Evolutionary conservation across 2,113 vertebrate genomes (phyloP).

Genomic region (Corynorhinus townsendii): DNA sequence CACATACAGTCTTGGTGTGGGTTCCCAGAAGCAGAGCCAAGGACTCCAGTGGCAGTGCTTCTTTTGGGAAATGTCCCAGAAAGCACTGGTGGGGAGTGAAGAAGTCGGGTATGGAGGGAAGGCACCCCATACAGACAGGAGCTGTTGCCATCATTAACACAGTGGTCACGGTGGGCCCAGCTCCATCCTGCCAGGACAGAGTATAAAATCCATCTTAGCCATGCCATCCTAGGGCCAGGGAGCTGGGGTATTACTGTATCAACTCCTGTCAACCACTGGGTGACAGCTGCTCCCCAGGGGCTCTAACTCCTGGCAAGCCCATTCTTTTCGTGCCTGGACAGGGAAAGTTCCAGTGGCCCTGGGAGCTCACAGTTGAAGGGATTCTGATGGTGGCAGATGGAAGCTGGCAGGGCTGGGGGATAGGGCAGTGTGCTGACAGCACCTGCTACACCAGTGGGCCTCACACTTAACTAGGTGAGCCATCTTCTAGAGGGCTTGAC

Average conservation of each 20-base stretch:
- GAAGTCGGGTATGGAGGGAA: background rate
- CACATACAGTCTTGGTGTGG: too few relatives aligned
- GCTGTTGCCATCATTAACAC: too few relatives aligned
- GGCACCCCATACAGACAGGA: background rate
- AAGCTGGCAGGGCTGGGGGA: background rate
- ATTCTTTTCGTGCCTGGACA: background rate
- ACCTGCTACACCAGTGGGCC: background rate
- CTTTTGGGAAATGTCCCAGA: background rate
- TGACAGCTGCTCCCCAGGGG: background rate
- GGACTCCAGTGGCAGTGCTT: background rate
- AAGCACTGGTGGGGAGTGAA: background rate
- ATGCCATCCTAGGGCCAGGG: too few relatives aligned
- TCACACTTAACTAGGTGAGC: background rate
- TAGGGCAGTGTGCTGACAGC: background rate
- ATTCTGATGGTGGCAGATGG: background rate
- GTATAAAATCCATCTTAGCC: background rate
- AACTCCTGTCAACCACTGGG: fast-evolving
- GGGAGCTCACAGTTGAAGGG: background rate
- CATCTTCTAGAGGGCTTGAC: background rate
- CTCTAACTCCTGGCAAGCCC: background rate
- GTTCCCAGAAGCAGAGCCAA: background rate
- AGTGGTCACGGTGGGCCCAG: too few relatives aligned
- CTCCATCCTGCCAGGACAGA: background rate
- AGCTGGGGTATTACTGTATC: background rate
- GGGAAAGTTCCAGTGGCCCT: background rate